A percentile compares a stretch with the other conserved stretches of the same genome.
Evolutionary conservation across 2,888 invertebrate species (phyloP).

Genomic region (Cephus nigrinus): DNA sequence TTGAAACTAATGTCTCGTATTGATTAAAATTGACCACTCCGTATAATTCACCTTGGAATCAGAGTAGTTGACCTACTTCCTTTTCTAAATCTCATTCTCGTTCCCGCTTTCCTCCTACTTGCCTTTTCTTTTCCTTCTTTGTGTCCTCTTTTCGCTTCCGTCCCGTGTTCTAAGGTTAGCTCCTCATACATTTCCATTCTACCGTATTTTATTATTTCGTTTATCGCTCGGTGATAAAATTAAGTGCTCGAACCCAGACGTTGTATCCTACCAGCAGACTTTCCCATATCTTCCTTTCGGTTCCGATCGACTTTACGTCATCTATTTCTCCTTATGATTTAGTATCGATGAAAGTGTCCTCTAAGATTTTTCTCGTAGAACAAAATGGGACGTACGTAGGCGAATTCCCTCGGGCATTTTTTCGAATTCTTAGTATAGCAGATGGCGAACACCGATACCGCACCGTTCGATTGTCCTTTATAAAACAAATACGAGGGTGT

Average conservation of each 20-base stretch:
- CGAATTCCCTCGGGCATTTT: no score
- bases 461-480: no score
- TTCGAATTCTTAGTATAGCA: no score
- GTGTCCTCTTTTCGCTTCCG: conserved; percentile 6
- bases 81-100: not conserved
- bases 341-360: not conserved
- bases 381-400: no score
- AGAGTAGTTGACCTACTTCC: conserved; percentile 25
- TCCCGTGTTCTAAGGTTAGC: conserved; percentile 3
- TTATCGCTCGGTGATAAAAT: conserved; percentile 12
- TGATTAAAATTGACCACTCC: no score
- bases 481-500: no score
- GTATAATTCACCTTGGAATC: no score
- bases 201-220: conserved; percentile 15
- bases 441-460: no score
- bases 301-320: not conserved
- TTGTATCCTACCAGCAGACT: not conserved
- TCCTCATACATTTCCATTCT: conserved; percentile 10
- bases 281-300: not conserved
- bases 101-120: not conserved
- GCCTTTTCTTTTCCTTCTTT: not conserved
- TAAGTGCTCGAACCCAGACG: not conserved
- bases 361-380: not conserved
- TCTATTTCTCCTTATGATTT: not conserved
- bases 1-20: no score